Conservation (phyloP, 2,888 invertebrate species). For the Drosophila aldrichi region DNA sequence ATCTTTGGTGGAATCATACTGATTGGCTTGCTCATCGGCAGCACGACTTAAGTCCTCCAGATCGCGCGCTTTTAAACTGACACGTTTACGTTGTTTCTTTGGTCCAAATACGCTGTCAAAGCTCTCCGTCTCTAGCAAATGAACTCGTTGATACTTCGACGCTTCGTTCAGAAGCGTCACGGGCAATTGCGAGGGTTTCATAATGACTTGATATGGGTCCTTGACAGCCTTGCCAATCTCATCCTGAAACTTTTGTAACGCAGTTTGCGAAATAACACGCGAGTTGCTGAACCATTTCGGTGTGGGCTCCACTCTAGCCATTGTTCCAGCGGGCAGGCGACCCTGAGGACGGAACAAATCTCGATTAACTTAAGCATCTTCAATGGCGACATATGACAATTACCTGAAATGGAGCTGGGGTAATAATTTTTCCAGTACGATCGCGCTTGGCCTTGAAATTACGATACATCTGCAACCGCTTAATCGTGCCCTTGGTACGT, state of each 20-base stretch:
- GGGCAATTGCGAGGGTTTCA: slow-evolving; percentile 98
- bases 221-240: slow-evolving; percentile 97
- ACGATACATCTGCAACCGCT: slow-evolving; percentile 98
- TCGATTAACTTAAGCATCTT: background rate
- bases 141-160: slow-evolving; percentile 95
- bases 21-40: slow-evolving; percentile 90
- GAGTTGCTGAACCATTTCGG: slow-evolving; percentile 99
- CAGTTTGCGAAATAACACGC: slow-evolving; percentile 96
- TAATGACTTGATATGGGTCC: slow-evolving; percentile 98
- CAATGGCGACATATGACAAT: background rate
- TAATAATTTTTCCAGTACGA: slow-evolving; percentile 94
- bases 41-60: slow-evolving; percentile 91
- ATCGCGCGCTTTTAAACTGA: slow-evolving; percentile 91
- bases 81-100: slow-evolving; percentile 96
- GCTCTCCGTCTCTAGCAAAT: slow-evolving; percentile 97
- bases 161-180: slow-evolving; percentile 97
- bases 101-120: slow-evolving; percentile 98
- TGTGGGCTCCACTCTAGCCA: slow-evolving; percentile 98
- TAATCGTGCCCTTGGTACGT: slow-evolving; percentile 96
- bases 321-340: slow-evolving; percentile 93
- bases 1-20: slow-evolving; percentile 94
- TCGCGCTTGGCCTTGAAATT: slow-evolving; percentile 98
- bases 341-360: slow-evolving; percentile 85
- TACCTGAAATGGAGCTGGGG: slow-evolving; percentile 96
- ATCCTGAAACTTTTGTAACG: slow-evolving; percentile 95